Base-by-base conservation (phyloP, 2,797 vertebrate genomes). In the Smutsia temminckii region DNA sequence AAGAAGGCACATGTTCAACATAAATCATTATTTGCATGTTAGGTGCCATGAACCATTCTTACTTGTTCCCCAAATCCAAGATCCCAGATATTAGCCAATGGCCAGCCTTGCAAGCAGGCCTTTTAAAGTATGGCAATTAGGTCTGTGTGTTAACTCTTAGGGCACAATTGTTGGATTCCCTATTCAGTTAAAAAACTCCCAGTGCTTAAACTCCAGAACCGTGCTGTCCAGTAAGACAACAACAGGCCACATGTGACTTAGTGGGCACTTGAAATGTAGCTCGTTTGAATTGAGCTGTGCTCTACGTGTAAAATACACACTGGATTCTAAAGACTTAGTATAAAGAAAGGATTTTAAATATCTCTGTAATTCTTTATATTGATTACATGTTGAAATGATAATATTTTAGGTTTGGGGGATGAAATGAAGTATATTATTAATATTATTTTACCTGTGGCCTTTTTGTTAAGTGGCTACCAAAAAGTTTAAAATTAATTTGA, bases 401-500 rank as follows among this genome's bases (percentile, higher is more conserved):
- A 37, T 85, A 37, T 64, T 53, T 77, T 87, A 59, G 37, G 17
- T 49, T 29, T 86, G 55, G 64, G 32, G 42, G 23, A 17, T 64
- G 27, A 92, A 85, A 85, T 64, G 42, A 91, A 85, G 57, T 59
- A 6, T 63, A 42, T 79, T 12, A 37, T 78, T 61, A 40, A 42
- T 74, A 42, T 86, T 51, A 23, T 89, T 11, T 61, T 27, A 59
- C 49, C 71, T 53, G 49, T 27, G 53, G 27, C 3, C 34, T 77
- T 32, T 71, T 61, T 59, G 18, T 16, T 4, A 72, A 63, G 8
- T 64, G 25, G 61, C 74, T 68, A 18, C 63, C 37, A 21, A 66
- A 85, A 75, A 75, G 12, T 25, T 63, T 75, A n/a, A 42, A 59
- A 49, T 83, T 27, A n/a, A 59, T 77, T 86, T 42, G 89, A 83